These are phyloP conservation scores for Ochropleura leucogaster DNA, from an alignment of 2,888 invertebrate species.

Conservation along the genomic window DNA sequence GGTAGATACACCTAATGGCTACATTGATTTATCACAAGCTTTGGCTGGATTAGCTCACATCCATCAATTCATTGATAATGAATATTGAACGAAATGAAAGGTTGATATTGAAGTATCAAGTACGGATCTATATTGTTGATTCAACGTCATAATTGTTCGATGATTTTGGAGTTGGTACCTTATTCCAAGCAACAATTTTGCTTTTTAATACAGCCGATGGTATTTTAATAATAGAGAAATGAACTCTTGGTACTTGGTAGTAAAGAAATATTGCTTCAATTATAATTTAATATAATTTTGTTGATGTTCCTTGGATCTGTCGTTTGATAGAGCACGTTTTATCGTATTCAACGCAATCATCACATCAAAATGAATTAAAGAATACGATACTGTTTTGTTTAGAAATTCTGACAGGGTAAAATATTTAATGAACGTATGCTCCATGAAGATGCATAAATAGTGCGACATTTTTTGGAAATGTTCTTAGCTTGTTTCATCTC, in stretches of 20 bases:
- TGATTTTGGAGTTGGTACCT: neutral
- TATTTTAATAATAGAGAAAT: slow-evolving; percentile 30
- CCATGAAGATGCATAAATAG: neutral
- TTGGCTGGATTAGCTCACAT: slow-evolving; percentile 35
- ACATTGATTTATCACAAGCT: slow-evolving; percentile 30
- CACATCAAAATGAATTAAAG: neutral
- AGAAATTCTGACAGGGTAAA: neutral
- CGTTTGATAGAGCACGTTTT: too few relatives aligned
- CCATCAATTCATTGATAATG: slow-evolving; percentile 27
- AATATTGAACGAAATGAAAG: slow-evolving; percentile 47
- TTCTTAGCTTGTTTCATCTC: too few relatives aligned
- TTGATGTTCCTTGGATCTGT: too few relatives aligned
- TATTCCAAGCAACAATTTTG: neutral
- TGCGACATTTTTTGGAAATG: neutral
- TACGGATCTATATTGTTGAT: neutral
- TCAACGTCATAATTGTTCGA: neutral
- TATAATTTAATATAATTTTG: neutral
- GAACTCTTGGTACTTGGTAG: slow-evolving; percentile 5
- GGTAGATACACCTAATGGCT: slow-evolving; percentile 47
- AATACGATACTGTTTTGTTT: neutral
- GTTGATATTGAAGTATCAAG: slow-evolving; percentile 25
- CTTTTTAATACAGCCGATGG: slow-evolving; percentile 41
- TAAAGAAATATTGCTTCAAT: slow-evolving; percentile 14
- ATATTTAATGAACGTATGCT: neutral
- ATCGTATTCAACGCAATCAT: too few relatives aligned